Conservation (phyloP, 2,113 vertebrate species). For the Platysteira castanea region DNA sequence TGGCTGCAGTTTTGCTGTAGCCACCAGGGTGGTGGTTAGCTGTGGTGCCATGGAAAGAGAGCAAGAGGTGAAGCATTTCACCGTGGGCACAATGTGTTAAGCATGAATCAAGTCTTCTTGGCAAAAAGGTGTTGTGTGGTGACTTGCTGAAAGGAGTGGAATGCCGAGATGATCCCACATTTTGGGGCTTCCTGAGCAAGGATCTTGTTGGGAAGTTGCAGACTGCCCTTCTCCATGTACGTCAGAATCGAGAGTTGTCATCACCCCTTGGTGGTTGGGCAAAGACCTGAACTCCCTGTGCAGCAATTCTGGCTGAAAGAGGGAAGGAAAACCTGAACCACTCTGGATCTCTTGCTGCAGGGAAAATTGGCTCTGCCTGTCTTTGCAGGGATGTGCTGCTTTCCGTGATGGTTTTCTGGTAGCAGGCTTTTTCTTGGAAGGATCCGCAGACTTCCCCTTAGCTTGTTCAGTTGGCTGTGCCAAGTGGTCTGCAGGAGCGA, state of each 20-base stretch:
- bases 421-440: conserved; percentile 57
- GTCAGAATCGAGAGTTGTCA: background rate
- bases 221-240: background rate
- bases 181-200: background rate
- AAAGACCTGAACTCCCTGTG: background rate
- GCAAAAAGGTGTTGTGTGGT: background rate
- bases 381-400: conserved; percentile 3
- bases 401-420: conserved; percentile 31
- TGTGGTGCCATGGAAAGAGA: background rate
- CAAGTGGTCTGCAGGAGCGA: conserved; percentile 39
- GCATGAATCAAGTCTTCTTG: background rate
- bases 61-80: background rate
- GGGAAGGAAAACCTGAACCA: background rate
- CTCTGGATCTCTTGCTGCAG: background rate
- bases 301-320: background rate
- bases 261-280: background rate
- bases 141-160: background rate
- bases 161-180: background rate
- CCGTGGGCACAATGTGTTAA: background rate
- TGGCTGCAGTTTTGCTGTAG: background rate
- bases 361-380: conserved; percentile 1
- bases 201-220: background rate
- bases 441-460: conserved; percentile 31
- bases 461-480: conserved; percentile 5
- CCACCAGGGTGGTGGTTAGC: background rate